Percentiles rank a stretch among this genome's conserved stretches.
phyloP scores from a whole-genome alignment of 1,140 invertebrate species.

The Drosophila setifemur region DNA sequence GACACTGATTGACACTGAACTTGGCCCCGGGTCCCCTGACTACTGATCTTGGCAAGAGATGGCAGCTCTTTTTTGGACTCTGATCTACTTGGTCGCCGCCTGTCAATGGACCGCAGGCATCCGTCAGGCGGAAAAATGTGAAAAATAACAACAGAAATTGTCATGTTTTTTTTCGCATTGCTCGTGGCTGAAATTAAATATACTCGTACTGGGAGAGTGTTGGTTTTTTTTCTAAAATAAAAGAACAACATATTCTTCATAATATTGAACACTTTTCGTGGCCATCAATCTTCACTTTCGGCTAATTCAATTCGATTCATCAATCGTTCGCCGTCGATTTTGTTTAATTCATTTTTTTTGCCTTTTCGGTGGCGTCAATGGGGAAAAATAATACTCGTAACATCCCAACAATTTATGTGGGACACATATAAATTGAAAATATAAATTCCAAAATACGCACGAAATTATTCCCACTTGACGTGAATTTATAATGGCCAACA shows the following conservation, averaged over 20 bases:
- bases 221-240: not conserved
- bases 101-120: constrained; percentile 12
- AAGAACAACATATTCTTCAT: not conserved
- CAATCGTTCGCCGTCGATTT: not conserved
- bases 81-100: constrained; percentile 10
- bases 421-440: constrained; percentile 52
- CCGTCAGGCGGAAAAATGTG: constrained; percentile 33
- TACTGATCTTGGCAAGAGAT: constrained; percentile 26
- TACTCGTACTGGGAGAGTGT: too few relatives aligned
- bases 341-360: constrained; percentile 11
- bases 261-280: too few relatives aligned
- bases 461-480: constrained; percentile 42
- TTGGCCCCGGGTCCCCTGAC: not conserved
- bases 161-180: constrained; percentile 30
- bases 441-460: constrained; percentile 53
- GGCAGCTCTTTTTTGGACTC: constrained; percentile 39
- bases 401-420: constrained; percentile 25
- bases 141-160: constrained; percentile 53
- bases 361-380: not conserved
- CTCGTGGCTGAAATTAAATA: not conserved
- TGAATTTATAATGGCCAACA: constrained; percentile 39
- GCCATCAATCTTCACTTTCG: not conserved
- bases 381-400: too few relatives aligned
- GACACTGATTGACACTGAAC: constrained; percentile 31
- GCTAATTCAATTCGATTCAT: not conserved